Conservation (phyloP, 1,140 invertebrate genomes). For the Spodoptera litura region DNA sequence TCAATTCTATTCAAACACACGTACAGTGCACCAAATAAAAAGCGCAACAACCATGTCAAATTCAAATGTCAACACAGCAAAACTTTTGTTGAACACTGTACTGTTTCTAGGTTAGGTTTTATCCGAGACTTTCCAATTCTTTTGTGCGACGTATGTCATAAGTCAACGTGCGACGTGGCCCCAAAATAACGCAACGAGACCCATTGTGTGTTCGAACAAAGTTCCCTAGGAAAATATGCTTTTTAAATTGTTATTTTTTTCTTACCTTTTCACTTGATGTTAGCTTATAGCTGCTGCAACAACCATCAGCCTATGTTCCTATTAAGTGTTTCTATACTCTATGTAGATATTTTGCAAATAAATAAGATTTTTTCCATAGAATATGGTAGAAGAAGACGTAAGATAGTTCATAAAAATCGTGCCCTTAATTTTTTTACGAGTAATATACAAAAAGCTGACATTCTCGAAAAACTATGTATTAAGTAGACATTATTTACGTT, state of each 20-base stretch:
- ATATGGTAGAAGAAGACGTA: too few species aligned
- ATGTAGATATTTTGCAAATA: background rate
- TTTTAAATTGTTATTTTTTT: constrained; percentile 11
- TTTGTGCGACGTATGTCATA: constrained; percentile 45
- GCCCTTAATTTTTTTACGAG: too few species aligned
- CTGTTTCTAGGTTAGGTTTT: constrained; percentile 48
- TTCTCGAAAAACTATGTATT: too few species aligned
- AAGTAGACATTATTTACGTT: background rate
- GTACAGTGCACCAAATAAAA: background rate
- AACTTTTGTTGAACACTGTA: constrained; percentile 69
- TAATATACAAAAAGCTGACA: too few species aligned
- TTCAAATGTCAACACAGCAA: constrained; percentile 11
- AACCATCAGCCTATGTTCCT: background rate
- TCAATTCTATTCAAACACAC: background rate
- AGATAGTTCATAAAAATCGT: too few species aligned
- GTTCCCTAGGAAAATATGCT: constrained; percentile 31
- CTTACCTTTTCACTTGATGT: background rate
- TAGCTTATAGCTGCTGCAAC: background rate
- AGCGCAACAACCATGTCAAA: constrained; percentile 6
- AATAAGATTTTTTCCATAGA: background rate
- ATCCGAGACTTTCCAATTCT: constrained; percentile 20
- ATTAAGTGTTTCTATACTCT: too few species aligned
- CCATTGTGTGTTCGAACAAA: constrained; percentile 42
- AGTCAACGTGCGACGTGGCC: constrained; percentile 27
- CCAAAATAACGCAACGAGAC: constrained; percentile 34